Evolutionary conservation across 2,113 vertebrate genomes (phyloP).

Genomic region (Mirza zaza): DNA sequence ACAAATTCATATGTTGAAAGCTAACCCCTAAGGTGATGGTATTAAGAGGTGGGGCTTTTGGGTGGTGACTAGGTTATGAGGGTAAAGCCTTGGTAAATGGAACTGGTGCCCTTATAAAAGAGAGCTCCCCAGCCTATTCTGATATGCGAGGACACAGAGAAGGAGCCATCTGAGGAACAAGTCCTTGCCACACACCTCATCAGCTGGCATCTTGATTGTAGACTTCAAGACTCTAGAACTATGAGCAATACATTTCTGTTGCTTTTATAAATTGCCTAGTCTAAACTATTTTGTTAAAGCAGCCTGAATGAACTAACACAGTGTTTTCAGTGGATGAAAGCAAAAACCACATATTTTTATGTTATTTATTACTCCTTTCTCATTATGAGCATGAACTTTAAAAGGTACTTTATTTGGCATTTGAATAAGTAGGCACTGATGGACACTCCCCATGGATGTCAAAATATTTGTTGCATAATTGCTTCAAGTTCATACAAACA

Average conservation of each 20-base stretch:
- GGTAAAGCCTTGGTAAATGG: not conserved
- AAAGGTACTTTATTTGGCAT: not conserved
- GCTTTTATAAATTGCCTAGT: not conserved
- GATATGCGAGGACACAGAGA: not conserved
- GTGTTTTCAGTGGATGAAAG: not conserved
- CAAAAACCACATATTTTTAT: not conserved
- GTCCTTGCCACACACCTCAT: not conserved
- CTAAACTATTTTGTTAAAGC: not conserved
- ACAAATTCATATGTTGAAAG: not conserved
- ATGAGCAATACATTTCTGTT: not conserved
- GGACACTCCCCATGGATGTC: not conserved
- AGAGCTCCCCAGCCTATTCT: not conserved
- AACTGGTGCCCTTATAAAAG: not conserved
- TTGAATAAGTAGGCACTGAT: not conserved
- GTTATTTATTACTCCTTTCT: not conserved
- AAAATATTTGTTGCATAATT: not conserved
- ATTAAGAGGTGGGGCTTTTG: not conserved
- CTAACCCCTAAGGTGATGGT: not conserved
- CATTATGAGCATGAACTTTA: not conserved
- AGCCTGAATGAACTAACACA: not conserved
- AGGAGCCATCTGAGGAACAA: not conserved
- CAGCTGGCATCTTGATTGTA: not conserved
- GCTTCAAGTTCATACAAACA: not conserved
- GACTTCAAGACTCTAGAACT: not conserved
- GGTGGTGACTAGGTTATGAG: not conserved